Percentiles rank a stretch among this genome's conserved stretches.
Evolutionary conservation across 1,140 invertebrate species (phyloP).

Genomic region (Tenebrio molitor): DNA sequence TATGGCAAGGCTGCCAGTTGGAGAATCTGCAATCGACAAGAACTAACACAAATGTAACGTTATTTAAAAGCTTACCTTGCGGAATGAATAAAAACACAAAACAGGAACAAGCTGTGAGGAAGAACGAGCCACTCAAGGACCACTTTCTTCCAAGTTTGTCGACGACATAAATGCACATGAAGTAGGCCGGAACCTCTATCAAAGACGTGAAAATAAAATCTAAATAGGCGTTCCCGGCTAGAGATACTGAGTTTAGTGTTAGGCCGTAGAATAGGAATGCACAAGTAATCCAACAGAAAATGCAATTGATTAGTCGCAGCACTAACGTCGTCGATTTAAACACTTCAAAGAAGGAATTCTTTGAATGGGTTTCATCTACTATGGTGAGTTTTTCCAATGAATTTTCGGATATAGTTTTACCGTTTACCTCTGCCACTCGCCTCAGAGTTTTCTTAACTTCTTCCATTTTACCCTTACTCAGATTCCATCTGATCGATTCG

Average conservation of each 20-base stretch:
- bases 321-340: conserved; percentile 72
- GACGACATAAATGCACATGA: conserved; percentile 75
- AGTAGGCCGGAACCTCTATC: conserved; percentile 81
- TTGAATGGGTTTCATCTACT: conserved; percentile 25
- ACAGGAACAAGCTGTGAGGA: conserved; percentile 71
- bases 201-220: conserved; percentile 80
- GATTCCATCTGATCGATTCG: conserved; percentile 70
- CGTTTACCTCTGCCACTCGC: conserved; percentile 72
- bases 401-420: conserved; percentile 71
- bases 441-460: conserved; percentile 67
- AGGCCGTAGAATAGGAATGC: conserved; percentile 86
- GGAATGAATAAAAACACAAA: conserved; percentile 60
- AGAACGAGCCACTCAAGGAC: conserved; percentile 72
- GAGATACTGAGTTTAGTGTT: conserved; percentile 81
- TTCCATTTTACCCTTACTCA: conserved; percentile 67
- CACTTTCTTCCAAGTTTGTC: conserved; percentile 75
- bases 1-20: conserved; percentile 77
- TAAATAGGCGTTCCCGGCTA: conserved; percentile 79
- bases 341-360: conserved; percentile 67
- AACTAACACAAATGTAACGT: conserved; percentile 14
- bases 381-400: conserved; percentile 65
- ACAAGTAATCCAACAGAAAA: conserved; percentile 78
- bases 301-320: conserved; percentile 74
- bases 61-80: conserved; percentile 52
- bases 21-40: conserved; percentile 68